Conservation (phyloP, 2,888 invertebrate species). For the Cataglyphis rosenhaueri region DNA sequence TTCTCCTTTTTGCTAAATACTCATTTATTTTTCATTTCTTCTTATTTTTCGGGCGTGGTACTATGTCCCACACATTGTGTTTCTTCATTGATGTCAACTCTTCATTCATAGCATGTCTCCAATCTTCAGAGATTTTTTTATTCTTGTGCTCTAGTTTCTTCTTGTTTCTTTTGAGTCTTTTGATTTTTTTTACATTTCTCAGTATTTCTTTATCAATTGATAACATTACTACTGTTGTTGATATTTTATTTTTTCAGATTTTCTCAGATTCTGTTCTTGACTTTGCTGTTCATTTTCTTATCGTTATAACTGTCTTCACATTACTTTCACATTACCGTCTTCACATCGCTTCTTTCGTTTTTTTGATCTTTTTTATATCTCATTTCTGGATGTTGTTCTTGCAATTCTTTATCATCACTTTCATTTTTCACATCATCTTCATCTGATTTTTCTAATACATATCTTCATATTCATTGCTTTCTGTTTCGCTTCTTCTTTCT, state of each 20-base stretch:
- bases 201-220: background rate
- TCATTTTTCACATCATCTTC: background rate
- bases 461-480: conserved; percentile 20
- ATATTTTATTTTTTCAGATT: conserved; percentile 32
- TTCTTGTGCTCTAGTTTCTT: too few species aligned
- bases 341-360: conserved; percentile 25
- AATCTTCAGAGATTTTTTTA: background rate
- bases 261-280: background rate
- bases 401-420: background rate
- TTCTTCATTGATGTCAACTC: conserved; percentile 34
- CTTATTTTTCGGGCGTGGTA: conserved; percentile 9
- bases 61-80: conserved; percentile 27
- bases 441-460: background rate
- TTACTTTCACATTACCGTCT: too few species aligned
- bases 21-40: conserved; percentile 26
- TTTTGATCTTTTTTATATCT: conserved; percentile 23
- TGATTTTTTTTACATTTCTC: background rate
- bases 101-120: conserved; percentile 35
- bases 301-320: background rate
- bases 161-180: too few species aligned
- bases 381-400: background rate
- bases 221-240: background rate
- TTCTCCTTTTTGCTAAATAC: conserved; percentile 37
- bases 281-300: background rate
- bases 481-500: background rate